phyloP scores from a whole-genome alignment of 2,888 invertebrate species.

The Cylloceria caligata region DNA sequence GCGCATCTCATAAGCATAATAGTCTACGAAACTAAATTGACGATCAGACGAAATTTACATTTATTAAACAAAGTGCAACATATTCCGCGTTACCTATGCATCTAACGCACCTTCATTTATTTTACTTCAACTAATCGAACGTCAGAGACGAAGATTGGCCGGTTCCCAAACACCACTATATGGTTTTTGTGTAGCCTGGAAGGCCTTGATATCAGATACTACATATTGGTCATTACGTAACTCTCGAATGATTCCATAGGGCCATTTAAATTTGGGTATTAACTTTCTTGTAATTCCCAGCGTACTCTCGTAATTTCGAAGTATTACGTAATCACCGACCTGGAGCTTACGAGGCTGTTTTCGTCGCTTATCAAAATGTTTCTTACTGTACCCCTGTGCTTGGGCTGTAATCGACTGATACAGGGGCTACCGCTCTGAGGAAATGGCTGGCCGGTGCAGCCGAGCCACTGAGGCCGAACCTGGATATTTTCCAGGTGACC shows the following conservation, averaged over 20 bases:
- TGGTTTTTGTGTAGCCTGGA: not conserved
- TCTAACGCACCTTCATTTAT: too few relatives aligned
- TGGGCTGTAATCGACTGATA: not conserved
- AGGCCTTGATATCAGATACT: not conserved
- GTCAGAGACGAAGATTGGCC: not conserved
- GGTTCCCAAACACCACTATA: conserved; percentile 14
- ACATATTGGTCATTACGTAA: conserved; percentile 7
- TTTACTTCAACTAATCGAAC: too few relatives aligned
- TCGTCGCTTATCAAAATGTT: conserved; percentile 5
- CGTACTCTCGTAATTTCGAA: not conserved
- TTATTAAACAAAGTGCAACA: too few relatives aligned
- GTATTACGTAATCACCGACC: conserved; percentile 6
- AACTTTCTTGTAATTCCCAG: conserved; percentile 11
- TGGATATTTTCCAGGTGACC: too few relatives aligned
- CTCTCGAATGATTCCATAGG: conserved; percentile 2
- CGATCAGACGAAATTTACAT: too few relatives aligned
- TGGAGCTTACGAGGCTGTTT: not conserved
- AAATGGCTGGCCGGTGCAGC: too few relatives aligned
- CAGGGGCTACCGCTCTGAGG: not conserved
- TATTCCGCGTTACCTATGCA: too few relatives aligned
- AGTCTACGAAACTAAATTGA: too few relatives aligned
- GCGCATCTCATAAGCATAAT: too few relatives aligned
- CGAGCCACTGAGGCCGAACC: too few relatives aligned
- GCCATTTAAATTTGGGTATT: not conserved
- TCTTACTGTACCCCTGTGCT: not conserved